These are phyloP conservation scores for Callopanchax toddi DNA, from an alignment of 2,113 vertebrate species.

Conservation along the genomic window DNA sequence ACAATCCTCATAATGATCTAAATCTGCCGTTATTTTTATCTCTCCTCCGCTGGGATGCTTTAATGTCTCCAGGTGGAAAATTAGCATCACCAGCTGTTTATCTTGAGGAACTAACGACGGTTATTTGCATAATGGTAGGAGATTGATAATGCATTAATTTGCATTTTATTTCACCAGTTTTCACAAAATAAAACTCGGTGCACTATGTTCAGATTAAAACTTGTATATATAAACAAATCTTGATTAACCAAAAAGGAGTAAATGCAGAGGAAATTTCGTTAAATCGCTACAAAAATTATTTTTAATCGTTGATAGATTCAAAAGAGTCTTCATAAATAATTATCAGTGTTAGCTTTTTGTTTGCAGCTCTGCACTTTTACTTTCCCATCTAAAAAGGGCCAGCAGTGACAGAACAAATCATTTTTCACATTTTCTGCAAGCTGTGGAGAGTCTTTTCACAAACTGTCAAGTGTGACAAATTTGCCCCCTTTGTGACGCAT, in stretches of 20 bases:
- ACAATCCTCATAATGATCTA: neutral
- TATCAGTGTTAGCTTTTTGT: neutral
- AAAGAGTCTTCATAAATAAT: no score
- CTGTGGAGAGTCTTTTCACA: neutral
- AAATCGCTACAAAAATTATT: no score
- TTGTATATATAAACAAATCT: no score
- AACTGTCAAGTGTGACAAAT: conserved; percentile 2
- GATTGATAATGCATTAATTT: neutral
- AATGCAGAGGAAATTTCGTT: no score
- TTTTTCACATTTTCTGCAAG: neutral
- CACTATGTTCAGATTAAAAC: neutral
- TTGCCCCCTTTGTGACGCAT: conserved; percentile 4
- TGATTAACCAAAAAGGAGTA: no score
- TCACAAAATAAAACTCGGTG: neutral
- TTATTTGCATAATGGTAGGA: neutral
- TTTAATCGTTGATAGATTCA: no score
- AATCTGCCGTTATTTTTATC: neutral
- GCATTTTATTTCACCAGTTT: neutral
- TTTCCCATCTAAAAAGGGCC: neutral
- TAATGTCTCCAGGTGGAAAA: neutral
- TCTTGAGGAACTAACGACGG: neutral
- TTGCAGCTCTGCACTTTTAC: neutral
- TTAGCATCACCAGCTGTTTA: conserved; percentile 3
- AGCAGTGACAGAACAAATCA: neutral
- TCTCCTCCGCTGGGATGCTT: neutral